Base-by-base conservation (phyloP, 2,797 vertebrate genomes). In the Threskiornis aethiopicus region DNA sequence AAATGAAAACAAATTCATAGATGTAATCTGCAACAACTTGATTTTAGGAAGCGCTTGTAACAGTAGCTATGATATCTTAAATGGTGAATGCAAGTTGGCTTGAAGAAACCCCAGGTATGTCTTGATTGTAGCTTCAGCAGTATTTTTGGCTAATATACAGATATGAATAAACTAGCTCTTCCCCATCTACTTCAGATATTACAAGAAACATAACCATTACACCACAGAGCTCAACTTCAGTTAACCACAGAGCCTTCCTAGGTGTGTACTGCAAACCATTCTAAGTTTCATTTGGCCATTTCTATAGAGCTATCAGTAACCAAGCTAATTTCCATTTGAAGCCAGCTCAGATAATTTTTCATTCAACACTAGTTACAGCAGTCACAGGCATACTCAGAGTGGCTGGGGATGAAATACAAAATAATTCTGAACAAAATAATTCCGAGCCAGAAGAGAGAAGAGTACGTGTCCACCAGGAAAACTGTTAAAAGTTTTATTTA, bases 181-280 rank as follows among this genome's bases (percentile, higher is more conserved):
- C 72, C 69, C 18, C 55, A 76, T 26, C 69, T 84, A 90, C 76
- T 96, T 95, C 83, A 94, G 91, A 90, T 79, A 95, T 96, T 65
- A 95, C 93, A 82, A 77, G 24, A 21, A 75, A 57, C 58, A 24
- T 46, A 91, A 95, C 79, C 80, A 66, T 78, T 83, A 84, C 49
- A 95, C 79, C 89, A 71, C 89, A 94, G 79, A 92, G 49, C 44
- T 92, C 62, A 75, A 26, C 42, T 71, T 76, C 85, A 90, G 25
- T 29, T 87, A 94, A 93, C 90, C 94, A 93, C 95, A 96, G 72
- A 76, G 46, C 54, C 57, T 66, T 72, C 69, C 76, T 55, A 65
- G 69, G 67, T 0, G 0, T 42, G 58, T 16, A 15, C 65, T 61
- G 84, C 73, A 92, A 95, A 87, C n/a, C 26, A 61, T 77, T 41